Base-by-base conservation (phyloP, 2,797 vertebrate genomes). In the Serranus cabrilla region DNA sequence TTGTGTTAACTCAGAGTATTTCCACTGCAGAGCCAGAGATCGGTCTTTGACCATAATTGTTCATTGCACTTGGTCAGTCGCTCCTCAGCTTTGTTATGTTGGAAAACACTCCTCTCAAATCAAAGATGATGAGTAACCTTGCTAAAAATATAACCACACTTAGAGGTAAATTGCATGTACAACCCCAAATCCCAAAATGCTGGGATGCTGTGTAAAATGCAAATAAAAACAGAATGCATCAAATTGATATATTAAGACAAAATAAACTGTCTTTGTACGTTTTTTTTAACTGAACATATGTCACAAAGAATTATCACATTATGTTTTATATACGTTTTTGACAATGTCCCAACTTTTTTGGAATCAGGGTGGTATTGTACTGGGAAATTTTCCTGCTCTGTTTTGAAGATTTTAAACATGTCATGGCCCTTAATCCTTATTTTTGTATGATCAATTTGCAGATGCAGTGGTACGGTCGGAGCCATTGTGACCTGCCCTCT, bases 401-500 rank as follows among this genome's bases (percentile, higher is more conserved):
- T 46, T 50, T 55, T 10, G 1, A 49, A 37, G 11, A 42, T 58
- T 49, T 47, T 1, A 68, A 71, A 51, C 27, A 14, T 25, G 2
- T 4, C 4, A 54, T 37, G 11, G 2, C 14, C 5, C 13, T 23
- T 34, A 16, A 23, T 68, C 20, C 5, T 47, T 50, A 20, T 42
- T 56, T 31, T 7, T 68, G 11, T 76, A 37, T 74, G 12, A 16
- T 81, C 2, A 17, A 25, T 67, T 79, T 88, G 0, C 93, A 99
- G 98, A 87, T 99, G 98, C 31, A 98, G 98, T 72, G 98, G 98
- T 80, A 99, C 98, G 0, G 96, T 99, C 74, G 98, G 98, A 74
- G 98, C 98, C 90, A 97, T 99, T 56, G 93, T 98, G 78, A 99
- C 98, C 0, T 99, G 98, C 77, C 98, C 98, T 2, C 92, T 99